Evolutionary conservation across 1,140 invertebrate species (phyloP).

Genomic region (Trichonephila clavipes): DNA sequence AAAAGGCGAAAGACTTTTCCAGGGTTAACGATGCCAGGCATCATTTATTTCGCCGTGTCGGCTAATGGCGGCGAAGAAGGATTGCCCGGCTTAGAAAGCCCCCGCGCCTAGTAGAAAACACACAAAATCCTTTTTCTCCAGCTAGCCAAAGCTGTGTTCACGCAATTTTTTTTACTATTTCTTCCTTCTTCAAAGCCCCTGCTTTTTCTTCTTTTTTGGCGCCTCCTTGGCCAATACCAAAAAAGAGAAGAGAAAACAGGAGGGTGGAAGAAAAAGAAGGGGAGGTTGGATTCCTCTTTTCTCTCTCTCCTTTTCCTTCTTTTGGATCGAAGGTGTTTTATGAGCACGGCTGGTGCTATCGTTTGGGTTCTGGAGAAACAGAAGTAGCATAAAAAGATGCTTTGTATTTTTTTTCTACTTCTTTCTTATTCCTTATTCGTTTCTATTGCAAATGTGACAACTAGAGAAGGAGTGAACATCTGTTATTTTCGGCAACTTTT

Average conservation of each 20-base stretch:
- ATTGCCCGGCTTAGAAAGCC: conserved; percentile 74
- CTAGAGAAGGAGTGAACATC: conserved; percentile 71
- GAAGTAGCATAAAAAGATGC: conserved; percentile 76
- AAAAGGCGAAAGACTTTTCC: conserved; percentile 62
- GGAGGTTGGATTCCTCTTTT: conserved; percentile 8
- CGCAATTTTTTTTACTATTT: not conserved
- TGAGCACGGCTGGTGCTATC: conserved; percentile 75
- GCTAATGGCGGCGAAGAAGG: conserved; percentile 69
- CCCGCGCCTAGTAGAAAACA: conserved; percentile 71
- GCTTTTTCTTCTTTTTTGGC: conserved; percentile 66
- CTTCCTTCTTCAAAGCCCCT: conserved; percentile 43
- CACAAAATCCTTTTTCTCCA: conserved; percentile 76
- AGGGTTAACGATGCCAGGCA: conserved; percentile 73
- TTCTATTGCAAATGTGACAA: conserved; percentile 77
- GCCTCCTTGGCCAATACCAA: conserved; percentile 66
- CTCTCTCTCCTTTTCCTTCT: conserved; percentile 4
- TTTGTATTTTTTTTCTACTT: conserved; percentile 59
- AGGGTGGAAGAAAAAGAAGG: not conserved
- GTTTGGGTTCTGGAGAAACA: conserved; percentile 73
- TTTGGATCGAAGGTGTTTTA: conserved; percentile 76
- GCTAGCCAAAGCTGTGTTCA: conserved; percentile 63
- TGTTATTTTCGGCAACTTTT: conserved; percentile 64
- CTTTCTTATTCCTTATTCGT: conserved; percentile 68
- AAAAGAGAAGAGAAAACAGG: conserved; percentile 50
- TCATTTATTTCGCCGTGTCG: conserved; percentile 73